These are phyloP conservation scores for Formica aserva DNA, from an alignment of 2,888 invertebrate species.

Conservation along the genomic window DNA sequence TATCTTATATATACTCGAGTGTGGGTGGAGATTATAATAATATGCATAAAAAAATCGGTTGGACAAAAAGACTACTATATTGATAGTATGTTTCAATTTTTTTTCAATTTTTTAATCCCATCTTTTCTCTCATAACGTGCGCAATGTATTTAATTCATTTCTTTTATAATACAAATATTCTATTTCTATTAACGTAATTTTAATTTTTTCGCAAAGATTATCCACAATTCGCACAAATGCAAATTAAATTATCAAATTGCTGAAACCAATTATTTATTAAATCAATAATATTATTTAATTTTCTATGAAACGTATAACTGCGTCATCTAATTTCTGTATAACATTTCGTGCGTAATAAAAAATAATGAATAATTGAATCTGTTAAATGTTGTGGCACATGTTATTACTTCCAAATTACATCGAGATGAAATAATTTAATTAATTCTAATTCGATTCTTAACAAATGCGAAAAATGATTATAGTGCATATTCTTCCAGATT, in stretches of 20 bases:
- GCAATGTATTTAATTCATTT: not conserved
- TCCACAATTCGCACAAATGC: not conserved
- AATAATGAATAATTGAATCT: not conserved
- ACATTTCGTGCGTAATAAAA: not conserved
- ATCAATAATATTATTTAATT: constrained; percentile 2
- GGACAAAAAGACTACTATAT: not conserved
- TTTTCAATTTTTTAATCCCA: not conserved
- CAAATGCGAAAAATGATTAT: not conserved
- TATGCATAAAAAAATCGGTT: not conserved
- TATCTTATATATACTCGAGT: not conserved
- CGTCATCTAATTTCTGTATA: not conserved
- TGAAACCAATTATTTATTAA: not conserved
- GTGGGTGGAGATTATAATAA: not conserved
- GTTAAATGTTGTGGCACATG: not conserved
- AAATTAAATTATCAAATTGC: not conserved
- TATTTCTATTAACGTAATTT: not conserved
- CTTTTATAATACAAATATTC: not conserved
- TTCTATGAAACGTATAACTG: not conserved
- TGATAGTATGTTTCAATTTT: not conserved
- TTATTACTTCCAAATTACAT: not conserved
- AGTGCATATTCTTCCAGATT: not conserved
- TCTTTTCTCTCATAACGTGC: not conserved
- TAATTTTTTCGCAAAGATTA: not conserved
- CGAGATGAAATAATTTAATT: not conserved
- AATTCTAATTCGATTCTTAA: not conserved